Evolutionary conservation across 2,113 vertebrate genomes (phyloP).

Genomic region (Thalassoma bifasciatum): DNA sequence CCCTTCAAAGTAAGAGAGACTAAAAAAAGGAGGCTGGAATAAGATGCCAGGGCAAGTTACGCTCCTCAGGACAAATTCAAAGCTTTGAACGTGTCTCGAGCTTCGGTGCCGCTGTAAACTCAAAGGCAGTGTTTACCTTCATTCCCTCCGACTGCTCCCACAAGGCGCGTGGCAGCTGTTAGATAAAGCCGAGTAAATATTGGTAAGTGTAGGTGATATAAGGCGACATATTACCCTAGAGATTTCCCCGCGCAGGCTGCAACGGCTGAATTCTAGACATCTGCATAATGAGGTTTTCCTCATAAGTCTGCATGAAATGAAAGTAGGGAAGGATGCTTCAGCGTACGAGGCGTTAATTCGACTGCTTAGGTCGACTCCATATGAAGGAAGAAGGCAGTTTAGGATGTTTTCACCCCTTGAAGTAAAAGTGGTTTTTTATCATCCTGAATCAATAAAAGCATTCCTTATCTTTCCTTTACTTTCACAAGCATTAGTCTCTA

Average conservation of each 20-base stretch:
- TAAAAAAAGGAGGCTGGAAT: conserved; percentile 15
- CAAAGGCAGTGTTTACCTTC: conserved; percentile 49
- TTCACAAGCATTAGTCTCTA: background rate
- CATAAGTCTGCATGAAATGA: conserved; percentile 1
- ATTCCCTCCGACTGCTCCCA: conserved; percentile 36
- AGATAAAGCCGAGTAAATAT: conserved; percentile 54
- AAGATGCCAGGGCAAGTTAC: conserved; percentile 43
- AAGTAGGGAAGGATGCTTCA: background rate
- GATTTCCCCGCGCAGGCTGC: conserved; percentile 4
- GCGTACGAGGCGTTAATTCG: background rate
- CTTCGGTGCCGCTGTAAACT: conserved; percentile 25
- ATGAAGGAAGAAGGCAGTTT: background rate
- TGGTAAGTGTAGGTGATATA: conserved; percentile 38
- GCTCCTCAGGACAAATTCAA: conserved; percentile 44
- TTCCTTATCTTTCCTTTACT: background rate
- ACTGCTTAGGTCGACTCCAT: background rate
- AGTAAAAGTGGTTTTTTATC: background rate
- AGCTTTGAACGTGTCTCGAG: conserved; percentile 26
- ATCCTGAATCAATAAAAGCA: background rate
- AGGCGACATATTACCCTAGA: conserved; percentile 23
- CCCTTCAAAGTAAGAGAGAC: conserved; percentile 12
- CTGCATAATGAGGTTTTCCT: conserved; percentile 13
- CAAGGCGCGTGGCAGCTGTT: conserved; percentile 30
- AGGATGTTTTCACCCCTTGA: background rate
- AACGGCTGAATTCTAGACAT: background rate